These are phyloP conservation scores for Dinothrombium tinctorium DNA, from an alignment of 1,140 invertebrate genomes.

Conservation along the genomic window DNA sequence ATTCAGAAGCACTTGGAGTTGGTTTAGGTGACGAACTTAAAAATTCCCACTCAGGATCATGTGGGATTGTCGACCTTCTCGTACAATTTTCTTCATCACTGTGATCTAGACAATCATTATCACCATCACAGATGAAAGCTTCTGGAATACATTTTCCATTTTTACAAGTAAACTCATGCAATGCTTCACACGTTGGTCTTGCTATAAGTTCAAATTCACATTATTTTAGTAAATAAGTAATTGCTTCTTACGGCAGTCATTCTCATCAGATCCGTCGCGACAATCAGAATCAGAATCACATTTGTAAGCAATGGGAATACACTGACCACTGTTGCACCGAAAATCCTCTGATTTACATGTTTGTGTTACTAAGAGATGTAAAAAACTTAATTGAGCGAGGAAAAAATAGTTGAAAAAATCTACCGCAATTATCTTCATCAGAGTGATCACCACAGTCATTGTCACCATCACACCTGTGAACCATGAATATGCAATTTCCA, in stretches of 20 bases:
- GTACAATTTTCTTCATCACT: no score
- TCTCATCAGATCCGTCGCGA: conserved; percentile 11
- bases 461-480: conserved; percentile 8
- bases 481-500: conserved; percentile 17
- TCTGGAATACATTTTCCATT: no score
- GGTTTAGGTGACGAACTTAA: no score
- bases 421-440: conserved; percentile 20
- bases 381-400: neutral
- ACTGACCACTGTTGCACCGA: conserved; percentile 16
- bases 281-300: conserved; percentile 15
- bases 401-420: conserved; percentile 33
- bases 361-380: conserved; percentile 23
- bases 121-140: no score
- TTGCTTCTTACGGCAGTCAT: conserved; percentile 9
- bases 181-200: no score
- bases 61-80: no score
- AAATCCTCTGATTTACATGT: conserved; percentile 12
- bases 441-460: conserved; percentile 20
- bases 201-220: no score
- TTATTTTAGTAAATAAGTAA: no score
- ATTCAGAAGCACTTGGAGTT: no score
- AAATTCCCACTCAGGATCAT: no score
- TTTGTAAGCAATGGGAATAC: conserved; percentile 12
- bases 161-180: no score
- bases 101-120: no score